Evolutionary conservation across 2,797 vertebrate species (phyloP), one percentile per base, ranked within the genome.

Genomic region (Liasis olivaceus): DNA sequence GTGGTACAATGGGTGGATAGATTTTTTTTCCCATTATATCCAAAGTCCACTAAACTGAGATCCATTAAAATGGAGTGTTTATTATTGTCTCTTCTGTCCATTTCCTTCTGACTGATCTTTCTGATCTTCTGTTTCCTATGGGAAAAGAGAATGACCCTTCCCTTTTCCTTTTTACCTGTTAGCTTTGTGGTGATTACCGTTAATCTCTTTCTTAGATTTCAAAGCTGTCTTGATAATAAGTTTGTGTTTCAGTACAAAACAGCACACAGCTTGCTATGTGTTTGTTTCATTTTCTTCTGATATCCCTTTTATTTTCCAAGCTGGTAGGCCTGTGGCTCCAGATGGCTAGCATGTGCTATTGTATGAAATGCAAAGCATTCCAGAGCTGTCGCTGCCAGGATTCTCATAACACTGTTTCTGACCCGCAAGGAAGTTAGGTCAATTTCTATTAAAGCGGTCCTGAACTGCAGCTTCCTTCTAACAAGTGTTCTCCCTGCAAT

Each of bases 391-490:
- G n/a, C 51, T 87, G 36, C 84, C 63, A 87, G 63, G 42, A 60
- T 86, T 89, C 31, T 72, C 69, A 66, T 58, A 56, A 66, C 11
- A 12, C 47, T 89, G 51, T 87, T 59, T 58, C 28, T 93, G 77
- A 93, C 31, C 58, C 63, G 85, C n/a, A 89, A 91, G 93, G 77
- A 63, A 87, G 54, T 54, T 36, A n/a, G 90, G 56, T 86, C 77
- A 91, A 42, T 42, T 89, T 89, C 77, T 85, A 89, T 93, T 87
- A 89, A 72, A 58, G 81, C 63, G 54, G 14, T 77, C 84, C 47
- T 60, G 11, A 92, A 92, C 7, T 24, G 54, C 14, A 77, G 64
- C 28, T 92, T 90, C 92, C 63, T 64, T 63, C 31, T 72, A 47
- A 42, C 28, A 87, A 87, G 56, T 2, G 36, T 24, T 58, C 9